Evolutionary conservation across 1,140 invertebrate species (phyloP), one percentile per base, ranked within the genome.

Genomic region (Rhynchophorus ferrugineus): DNA sequence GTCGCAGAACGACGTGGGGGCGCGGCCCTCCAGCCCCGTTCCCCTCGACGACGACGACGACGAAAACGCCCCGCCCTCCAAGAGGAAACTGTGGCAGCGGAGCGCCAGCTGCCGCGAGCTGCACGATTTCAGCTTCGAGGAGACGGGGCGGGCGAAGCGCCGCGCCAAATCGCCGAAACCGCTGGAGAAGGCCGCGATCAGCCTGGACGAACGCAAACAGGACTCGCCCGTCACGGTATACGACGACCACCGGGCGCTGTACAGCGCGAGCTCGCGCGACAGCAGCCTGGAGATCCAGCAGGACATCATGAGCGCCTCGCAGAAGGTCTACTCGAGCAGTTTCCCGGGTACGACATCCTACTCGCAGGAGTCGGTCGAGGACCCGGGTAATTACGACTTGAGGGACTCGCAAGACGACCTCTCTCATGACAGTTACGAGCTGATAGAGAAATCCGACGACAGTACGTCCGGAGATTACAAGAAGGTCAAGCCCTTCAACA

Each of bases 391-490:
- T 60, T 75, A 70, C 52, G 75, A 78, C 44, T 71, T 76, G 38
- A 78, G 79, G 42, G 84, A 84, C 21, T 88, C 85, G 1, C 87
- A 89, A 66, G 89, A 91, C 65, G 88, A 92, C 71, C 71, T 91
- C 3, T 89, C 87, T 8, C 89, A 91, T 67, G 89, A 91, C 69
- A 91, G 88, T 57, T 92, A 91, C 68, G 89, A 92, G 63, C 67
- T 91, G 11, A 73, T 91, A 35, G 87, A 91, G 67, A 81, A 83
- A 57, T 81, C 79, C 54, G 80, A 83, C 58, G 79, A 81, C 64
- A 69, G 67, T 51, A 65, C 60, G 0, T 64, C 63, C 3, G 62
- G 54, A 17, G 66, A 67, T 19, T 61, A 65, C 42, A 63, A 61
- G 33, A 60, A 59, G 50, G 43, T 49, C 17, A 62, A 58, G 39